phyloP scores from a whole-genome alignment of 1,140 invertebrate species.

The Drosophila pandora region DNA sequence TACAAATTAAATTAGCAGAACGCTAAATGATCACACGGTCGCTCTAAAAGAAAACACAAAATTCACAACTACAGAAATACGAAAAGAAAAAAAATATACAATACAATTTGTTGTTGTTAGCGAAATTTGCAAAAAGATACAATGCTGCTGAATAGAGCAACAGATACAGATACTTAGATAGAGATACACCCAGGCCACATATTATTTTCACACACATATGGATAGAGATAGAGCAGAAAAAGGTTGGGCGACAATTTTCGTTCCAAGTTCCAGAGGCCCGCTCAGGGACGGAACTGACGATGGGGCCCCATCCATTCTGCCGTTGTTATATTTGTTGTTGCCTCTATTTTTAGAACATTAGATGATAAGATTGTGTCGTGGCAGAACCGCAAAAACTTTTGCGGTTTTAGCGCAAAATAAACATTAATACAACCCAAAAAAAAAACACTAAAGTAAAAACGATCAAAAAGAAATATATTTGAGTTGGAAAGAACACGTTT shows the following conservation, averaged over 20 bases:
- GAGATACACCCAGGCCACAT: conserved; percentile 20
- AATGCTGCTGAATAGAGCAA: conserved; percentile 43
- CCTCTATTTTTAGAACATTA: conserved; percentile 75
- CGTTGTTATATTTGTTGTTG: conserved; percentile 14
- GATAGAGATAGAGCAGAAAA: conserved; percentile 40
- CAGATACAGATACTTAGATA: conserved; percentile 29
- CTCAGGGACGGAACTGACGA: conserved; percentile 33
- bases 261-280: conserved; percentile 49
- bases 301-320: conserved; percentile 27
- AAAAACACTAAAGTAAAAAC: conserved; percentile 10
- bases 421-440: conserved; percentile 13
- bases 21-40: conserved; percentile 77
- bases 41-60: conserved; percentile 68
- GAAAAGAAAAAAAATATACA: conserved; percentile 13
- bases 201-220: conserved; percentile 50
- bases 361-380: conserved; percentile 76
- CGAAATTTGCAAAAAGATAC: conserved; percentile 58
- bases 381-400: conserved; percentile 71
- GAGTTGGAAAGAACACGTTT: conserved; percentile 44
- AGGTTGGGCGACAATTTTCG: conserved; percentile 60
- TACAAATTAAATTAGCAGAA: conserved; percentile 76
- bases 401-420: conserved; percentile 68
- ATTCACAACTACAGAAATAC: conserved; percentile 12
- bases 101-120: conserved; percentile 54
- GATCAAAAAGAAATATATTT: conserved; percentile 20